Conservation (phyloP, 2,797 vertebrate genomes). For the Silurus lanzhouensis region DNA sequence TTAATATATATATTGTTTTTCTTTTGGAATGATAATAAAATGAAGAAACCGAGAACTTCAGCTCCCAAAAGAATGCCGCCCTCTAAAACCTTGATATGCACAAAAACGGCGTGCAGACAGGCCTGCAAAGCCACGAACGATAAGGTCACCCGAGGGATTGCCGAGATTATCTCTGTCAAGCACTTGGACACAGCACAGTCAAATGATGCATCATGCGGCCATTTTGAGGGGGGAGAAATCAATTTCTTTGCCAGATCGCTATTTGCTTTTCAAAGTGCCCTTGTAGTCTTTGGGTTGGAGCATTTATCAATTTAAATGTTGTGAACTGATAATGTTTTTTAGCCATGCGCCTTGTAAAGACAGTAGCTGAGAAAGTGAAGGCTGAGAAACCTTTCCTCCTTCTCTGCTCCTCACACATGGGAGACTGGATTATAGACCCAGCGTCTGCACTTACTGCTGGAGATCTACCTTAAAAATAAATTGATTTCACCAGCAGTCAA, state of each 20-base stretch:
- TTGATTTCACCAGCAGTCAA: neutral
- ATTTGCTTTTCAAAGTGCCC: constrained; percentile 96
- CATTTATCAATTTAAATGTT: constrained; percentile 95
- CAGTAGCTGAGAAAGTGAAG: constrained; percentile 1
- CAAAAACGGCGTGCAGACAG: constrained; percentile 83
- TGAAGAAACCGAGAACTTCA: constrained; percentile 81
- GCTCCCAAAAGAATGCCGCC: constrained; percentile 79
- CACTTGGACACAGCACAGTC: constrained; percentile 91
- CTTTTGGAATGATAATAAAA: constrained; percentile 79
- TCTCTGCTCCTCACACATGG: neutral
- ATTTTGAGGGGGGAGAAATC: constrained; percentile 86
- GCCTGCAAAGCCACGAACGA: constrained; percentile 85
- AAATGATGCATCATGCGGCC: constrained; percentile 92
- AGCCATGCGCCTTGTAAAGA: constrained; percentile 35
- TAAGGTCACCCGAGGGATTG: constrained; percentile 92
- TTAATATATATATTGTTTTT: constrained; percentile 41
- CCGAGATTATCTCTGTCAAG: constrained; percentile 92
- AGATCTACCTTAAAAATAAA: neutral
- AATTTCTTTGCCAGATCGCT: constrained; percentile 88
- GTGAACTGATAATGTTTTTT: constrained; percentile 89
- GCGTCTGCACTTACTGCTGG: neutral
- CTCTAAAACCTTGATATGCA: constrained; percentile 86
- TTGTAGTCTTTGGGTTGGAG: constrained; percentile 86
- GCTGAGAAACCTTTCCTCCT: constrained; percentile 3
- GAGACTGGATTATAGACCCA: constrained; percentile 1